Evolutionary conservation across 2,888 invertebrate genomes (phyloP).

Genomic region (Tenthredo amoena): DNA sequence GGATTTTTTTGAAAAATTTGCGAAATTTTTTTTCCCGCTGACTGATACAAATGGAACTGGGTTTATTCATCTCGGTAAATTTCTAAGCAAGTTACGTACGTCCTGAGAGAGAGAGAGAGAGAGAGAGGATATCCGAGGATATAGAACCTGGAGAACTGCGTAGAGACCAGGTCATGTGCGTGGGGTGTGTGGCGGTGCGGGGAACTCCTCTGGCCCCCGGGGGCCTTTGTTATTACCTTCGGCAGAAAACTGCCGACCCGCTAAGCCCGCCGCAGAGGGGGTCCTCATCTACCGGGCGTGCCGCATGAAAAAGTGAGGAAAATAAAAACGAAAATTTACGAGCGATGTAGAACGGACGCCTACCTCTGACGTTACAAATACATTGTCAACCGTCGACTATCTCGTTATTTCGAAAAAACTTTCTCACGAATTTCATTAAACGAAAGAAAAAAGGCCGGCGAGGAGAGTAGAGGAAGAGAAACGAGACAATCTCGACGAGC

Average conservation of each 20-base stretch:
- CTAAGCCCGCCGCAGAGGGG: conserved; percentile 51
- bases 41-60: not conserved
- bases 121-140: not conserved
- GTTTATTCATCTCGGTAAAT: conserved; percentile 35
- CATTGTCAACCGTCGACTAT: not conserved
- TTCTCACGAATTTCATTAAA: conserved; percentile 37
- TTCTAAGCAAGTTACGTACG: conserved; percentile 1
- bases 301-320: not conserved
- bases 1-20: no score
- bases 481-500: not conserved
- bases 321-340: conserved; percentile 29
- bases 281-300: conserved; percentile 54
- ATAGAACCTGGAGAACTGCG: not conserved
- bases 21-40: not conserved
- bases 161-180: conserved; percentile 14
- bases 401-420: not conserved
- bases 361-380: not conserved
- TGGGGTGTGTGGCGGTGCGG: not conserved
- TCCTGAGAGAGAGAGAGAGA: not conserved
- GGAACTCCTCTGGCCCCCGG: conserved; percentile 53
- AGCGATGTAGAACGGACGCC: not conserved
- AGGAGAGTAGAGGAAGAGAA: not conserved
- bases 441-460: not conserved
- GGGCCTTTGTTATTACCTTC: conserved; percentile 59
- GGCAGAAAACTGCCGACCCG: conserved; percentile 53